Base-by-base conservation (phyloP, 2,113 vertebrate genomes). In the Solea solea region DNA sequence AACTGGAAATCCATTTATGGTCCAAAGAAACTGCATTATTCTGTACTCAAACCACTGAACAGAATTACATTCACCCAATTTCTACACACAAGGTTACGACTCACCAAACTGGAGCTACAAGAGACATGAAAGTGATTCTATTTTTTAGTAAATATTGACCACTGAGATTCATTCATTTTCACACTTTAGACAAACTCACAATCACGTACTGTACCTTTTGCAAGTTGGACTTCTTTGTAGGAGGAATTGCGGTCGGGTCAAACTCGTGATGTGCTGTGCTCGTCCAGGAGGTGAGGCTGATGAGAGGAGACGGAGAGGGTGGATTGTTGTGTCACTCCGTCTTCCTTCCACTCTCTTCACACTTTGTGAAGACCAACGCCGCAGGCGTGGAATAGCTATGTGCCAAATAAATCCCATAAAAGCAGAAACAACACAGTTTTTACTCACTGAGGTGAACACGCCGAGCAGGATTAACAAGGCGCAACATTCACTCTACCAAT, bases 401-500 rank as follows among this genome's bases (percentile, higher is more conserved):
- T n/a, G 48, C 55, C 15, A 41, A 79, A 77, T 84, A 78, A 81
- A 69, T 63, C 67, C 69, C 69, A 87, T 69, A 74, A 84, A 86
- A 75, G 66, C 85, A 88, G 86, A 78, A 85, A 87, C 80, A 69
- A 88, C 68, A 11, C 76, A 21, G 80, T 75, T 86, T 81, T 61
- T 49, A 83, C 70, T 62, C 89, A 80, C 56, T 1, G 78, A 84
- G 69, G 65, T 84, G 80, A 77, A 80, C 73, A 65, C 14, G 57
- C 53, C 75, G 48, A 70, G 86, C 86, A 80, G 84, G 87, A 83
- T 77, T 81, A 78, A 85, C 80, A 50, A 90, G 60, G 78, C 74
- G 84, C 81, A 69, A 83, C 86, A 91, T 88, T 84, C 74, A 71
- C 84, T 89, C 82, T 82, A 88, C 88, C 90, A 91, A 92, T 93